Evolutionary conservation across 2,113 vertebrate species (phyloP).

Genomic region (Ochotona curzoniae): DNA sequence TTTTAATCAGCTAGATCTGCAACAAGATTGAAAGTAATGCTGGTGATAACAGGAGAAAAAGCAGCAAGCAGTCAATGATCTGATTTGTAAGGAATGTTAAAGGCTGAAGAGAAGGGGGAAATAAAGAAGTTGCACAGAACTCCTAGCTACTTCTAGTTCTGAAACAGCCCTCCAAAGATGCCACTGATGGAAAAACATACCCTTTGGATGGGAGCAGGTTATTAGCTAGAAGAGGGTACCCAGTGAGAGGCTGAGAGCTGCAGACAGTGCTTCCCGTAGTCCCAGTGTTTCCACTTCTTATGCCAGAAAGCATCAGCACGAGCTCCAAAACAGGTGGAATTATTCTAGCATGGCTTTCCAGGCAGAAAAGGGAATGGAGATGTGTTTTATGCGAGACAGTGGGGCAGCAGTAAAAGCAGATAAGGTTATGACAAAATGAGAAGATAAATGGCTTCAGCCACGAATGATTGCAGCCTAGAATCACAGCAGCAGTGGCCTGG

Average conservation of each 20-base stretch:
- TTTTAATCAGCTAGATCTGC: conserved; percentile 79
- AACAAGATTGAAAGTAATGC: conserved; percentile 76
- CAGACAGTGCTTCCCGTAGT: background rate
- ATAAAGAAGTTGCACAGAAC: conserved; percentile 50
- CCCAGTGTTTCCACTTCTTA: conserved; percentile 52
- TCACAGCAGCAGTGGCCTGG: background rate
- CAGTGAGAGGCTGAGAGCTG: background rate
- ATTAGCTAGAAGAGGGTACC: conserved; percentile 47
- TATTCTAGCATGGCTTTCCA: conserved; percentile 58
- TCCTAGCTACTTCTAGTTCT: conserved; percentile 32
- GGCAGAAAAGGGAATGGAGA: conserved; percentile 7
- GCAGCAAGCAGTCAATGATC: conserved; percentile 17
- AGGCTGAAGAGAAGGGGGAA: background rate
- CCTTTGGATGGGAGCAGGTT: background rate
- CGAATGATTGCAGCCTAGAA: background rate
- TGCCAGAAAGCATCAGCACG: conserved; percentile 44
- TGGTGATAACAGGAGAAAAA: conserved; percentile 45
- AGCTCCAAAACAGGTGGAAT: conserved; percentile 42
- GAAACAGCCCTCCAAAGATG: conserved; percentile 50
- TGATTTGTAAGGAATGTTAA: conserved; percentile 58
- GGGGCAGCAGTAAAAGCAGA: conserved; percentile 54
- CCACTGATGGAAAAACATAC: conserved; percentile 56
- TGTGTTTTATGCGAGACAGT: conserved; percentile 61
- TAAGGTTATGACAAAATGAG: background rate
- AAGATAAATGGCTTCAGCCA: background rate